Conservation (phyloP, 2,797 vertebrate genomes). For the Macropodus opercularis region DNA sequence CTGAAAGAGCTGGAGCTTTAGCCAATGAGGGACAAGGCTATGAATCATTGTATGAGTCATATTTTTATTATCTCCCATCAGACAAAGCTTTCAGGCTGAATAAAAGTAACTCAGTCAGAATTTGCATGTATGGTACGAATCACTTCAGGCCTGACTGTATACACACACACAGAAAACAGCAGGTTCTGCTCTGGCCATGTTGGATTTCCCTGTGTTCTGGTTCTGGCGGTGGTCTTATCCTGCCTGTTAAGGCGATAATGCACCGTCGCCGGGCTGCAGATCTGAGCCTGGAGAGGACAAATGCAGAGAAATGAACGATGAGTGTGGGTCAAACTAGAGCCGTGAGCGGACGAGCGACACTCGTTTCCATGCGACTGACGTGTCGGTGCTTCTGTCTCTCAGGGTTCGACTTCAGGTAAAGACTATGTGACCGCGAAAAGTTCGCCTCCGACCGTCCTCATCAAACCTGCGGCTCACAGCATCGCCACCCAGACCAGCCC, state of each 20-base stretch:
- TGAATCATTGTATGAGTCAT: too few species aligned
- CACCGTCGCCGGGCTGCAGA: conserved; percentile 12
- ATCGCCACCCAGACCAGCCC: conserved; percentile 50
- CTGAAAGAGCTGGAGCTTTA: too few species aligned
- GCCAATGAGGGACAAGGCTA: too few species aligned
- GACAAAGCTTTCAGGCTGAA: too few species aligned
- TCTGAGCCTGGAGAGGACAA: conserved; percentile 3
- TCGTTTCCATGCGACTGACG: background rate
- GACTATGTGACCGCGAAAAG: conserved; percentile 13
- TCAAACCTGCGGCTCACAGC: conserved; percentile 44
- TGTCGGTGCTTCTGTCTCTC: background rate
- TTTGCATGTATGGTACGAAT: too few species aligned
- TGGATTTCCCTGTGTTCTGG: background rate
- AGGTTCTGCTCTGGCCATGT: background rate
- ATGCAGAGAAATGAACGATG: background rate
- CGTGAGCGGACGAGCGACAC: too few species aligned
- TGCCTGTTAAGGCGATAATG: conserved; percentile 23
- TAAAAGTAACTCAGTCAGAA: too few species aligned
- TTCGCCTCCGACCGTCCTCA: conserved; percentile 1
- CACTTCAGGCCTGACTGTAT: too few species aligned
- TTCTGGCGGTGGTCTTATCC: background rate
- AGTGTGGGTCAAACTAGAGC: too few species aligned
- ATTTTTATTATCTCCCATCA: too few species aligned
- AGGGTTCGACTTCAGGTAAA: conserved; percentile 18
- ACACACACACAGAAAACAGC: too few species aligned